Evolutionary conservation across 2,888 invertebrate genomes (phyloP), one percentile per base, ranked within the genome.

Genomic region (Caenorhabditis drosophilae): DNA sequence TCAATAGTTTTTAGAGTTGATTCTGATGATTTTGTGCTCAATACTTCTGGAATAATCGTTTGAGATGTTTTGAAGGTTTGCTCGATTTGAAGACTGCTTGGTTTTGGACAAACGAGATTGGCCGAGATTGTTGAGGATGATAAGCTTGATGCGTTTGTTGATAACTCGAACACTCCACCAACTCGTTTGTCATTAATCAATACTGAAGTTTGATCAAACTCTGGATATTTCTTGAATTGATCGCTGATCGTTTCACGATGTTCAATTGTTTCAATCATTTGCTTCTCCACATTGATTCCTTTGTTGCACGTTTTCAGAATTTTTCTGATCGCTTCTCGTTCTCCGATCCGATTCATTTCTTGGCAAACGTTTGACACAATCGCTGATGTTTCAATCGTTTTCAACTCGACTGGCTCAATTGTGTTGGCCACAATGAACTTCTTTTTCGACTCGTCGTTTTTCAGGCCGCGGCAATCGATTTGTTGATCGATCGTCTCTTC

Each of bases 341-440:
- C 52, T 41, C 63, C 71, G 18, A 56, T 40, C 35, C 56, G 51
- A 23, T 50, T 50, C 45, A 75, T 48, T 15, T 71, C 62, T 12
- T 71, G 62, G 22, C 55, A 58, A 16, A 73, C 40, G 38, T 51
- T 68, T 26, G 64, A 46, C 18, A 50, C 47, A 9, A 66, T 61
- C 15, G 77, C 71, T 18, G 64, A 53, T 22, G 76, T 66, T 42
- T 72, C 77, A 16, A 70, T 73, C 7, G 76, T 73, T 1, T 45
- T 60, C n/a, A 75, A 26, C 3, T 34, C 34, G 7, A 49, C 46
- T 6, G 72, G 67, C 38, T 52, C 62, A 18, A 48, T 62, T 7
- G 56, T 35, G 38, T 77, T 78, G 11, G 66, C 58, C 35, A 67
- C 50, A 34, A 73, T 71, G 15, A 72, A 58, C 46, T 50, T 73